phyloP scores from a whole-genome alignment of 2,113 vertebrate genomes.

The Misgurnus anguillicaudatus region DNA sequence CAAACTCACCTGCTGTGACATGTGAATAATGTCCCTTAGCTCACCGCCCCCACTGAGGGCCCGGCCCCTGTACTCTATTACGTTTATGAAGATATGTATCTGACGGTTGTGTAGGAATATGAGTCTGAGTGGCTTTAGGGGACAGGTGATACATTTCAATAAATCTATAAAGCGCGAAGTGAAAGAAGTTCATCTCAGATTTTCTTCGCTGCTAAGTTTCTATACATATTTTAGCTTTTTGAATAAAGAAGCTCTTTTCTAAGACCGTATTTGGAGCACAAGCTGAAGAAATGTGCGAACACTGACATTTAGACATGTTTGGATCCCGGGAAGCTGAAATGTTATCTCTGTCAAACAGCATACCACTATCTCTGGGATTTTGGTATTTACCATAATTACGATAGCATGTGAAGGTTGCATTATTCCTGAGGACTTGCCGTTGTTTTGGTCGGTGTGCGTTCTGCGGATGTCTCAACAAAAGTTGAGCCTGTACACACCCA shows the following conservation, averaged over 20 bases:
- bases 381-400: too few relatives aligned
- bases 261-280: not conserved
- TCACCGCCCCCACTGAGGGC: constrained; percentile 30
- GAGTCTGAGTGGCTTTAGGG: constrained; percentile 46
- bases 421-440: too few relatives aligned
- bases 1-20: constrained; percentile 43
- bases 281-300: too few relatives aligned
- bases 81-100: constrained; percentile 56
- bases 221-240: constrained; percentile 24
- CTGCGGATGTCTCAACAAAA: too few relatives aligned
- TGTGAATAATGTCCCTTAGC: constrained; percentile 53
- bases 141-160: constrained; percentile 55
- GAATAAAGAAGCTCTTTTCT: constrained; percentile 11
- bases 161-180: constrained; percentile 46
- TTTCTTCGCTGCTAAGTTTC: constrained; percentile 36
- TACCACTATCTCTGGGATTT: constrained; percentile 9
- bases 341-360: constrained; percentile 32
- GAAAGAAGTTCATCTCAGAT: constrained; percentile 12
- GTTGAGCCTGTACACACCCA: too few relatives aligned
- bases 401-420: too few relatives aligned
- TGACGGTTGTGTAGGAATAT: constrained; percentile 51
- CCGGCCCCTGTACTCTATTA: constrained; percentile 54
- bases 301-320: constrained; percentile 37
- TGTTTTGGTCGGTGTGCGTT: too few relatives aligned
- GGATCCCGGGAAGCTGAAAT: constrained; percentile 26